Conservation (phyloP, 2,888 invertebrate species). For the Sesamia inferens region DNA sequence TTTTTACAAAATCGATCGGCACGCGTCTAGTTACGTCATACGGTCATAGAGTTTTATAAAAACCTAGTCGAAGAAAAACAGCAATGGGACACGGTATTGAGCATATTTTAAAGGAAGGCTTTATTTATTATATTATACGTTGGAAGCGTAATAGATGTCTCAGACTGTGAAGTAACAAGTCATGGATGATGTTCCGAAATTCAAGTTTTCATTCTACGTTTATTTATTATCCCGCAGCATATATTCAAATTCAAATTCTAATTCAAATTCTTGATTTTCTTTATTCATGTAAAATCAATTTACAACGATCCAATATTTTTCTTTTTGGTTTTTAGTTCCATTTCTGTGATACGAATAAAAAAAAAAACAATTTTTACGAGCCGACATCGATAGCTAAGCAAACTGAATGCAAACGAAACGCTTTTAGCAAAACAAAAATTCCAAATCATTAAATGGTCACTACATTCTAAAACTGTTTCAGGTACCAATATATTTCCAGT, state of each 20-base stretch:
- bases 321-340: neutral
- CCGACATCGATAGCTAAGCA: neutral
- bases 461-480: slow-evolving; percentile 2
- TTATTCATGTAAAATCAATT: no score
- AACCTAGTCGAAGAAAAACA: slow-evolving; percentile 7
- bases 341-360: neutral
- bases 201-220: slow-evolving; percentile 11
- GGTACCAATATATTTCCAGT: neutral
- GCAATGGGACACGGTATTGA: no score
- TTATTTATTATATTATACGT: no score
- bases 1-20: no score
- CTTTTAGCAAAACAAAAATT: neutral
- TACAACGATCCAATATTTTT: neutral
- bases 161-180: slow-evolving; percentile 1
- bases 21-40: slow-evolving; percentile 39
- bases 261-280: no score
- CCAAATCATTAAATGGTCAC: neutral
- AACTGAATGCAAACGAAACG: neutral
- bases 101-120: slow-evolving; percentile 3
- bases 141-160: slow-evolving; percentile 1
- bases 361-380: neutral
- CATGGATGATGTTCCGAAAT: slow-evolving; percentile 17
- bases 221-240: slow-evolving; percentile 12
- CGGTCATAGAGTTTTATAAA: slow-evolving; percentile 27
- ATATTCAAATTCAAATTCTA: no score